Percentiles rank a stretch among this genome's conserved stretches.
Evolutionary conservation across 2,888 invertebrate species (phyloP).

Genomic region (Hyalella azteca): DNA sequence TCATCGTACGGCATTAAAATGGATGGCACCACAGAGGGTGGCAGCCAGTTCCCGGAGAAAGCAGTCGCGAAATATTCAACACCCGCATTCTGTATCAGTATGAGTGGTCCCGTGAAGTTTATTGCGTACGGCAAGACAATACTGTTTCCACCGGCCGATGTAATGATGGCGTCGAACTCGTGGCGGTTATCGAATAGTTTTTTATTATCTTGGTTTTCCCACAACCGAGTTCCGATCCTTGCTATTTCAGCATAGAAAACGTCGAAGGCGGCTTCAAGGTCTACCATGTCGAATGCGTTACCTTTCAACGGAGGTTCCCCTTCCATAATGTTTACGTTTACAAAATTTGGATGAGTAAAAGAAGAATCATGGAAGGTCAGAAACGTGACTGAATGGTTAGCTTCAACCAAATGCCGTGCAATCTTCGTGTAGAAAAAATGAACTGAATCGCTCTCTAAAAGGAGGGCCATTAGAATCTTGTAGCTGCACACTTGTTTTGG

Average conservation of each 20-base stretch:
- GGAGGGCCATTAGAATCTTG: slow-evolving; percentile 20
- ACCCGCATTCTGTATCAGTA: slow-evolving; percentile 40
- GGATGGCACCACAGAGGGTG: slow-evolving; percentile 36
- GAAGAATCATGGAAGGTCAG: slow-evolving; percentile 37
- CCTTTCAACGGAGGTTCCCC: neutral
- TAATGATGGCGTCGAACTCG: neutral
- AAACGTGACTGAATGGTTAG: slow-evolving; percentile 46
- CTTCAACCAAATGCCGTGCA: slow-evolving; percentile 37
- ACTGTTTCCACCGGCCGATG: slow-evolving; percentile 17
- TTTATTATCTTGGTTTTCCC: too few relatives aligned
- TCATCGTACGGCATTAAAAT: slow-evolving; percentile 15
- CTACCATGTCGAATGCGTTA: neutral
- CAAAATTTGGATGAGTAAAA: neutral
- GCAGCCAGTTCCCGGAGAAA: slow-evolving; percentile 40
- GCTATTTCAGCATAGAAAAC: too few relatives aligned
- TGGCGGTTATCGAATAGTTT: too few relatives aligned
- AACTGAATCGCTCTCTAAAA: slow-evolving; percentile 39
- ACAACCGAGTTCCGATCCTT: too few relatives aligned
- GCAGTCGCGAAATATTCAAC: slow-evolving; percentile 21
- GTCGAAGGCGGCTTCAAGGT: too few relatives aligned
- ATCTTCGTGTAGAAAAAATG: slow-evolving; percentile 41
- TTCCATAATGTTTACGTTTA: neutral
- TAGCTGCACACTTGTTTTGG: too few relatives aligned
- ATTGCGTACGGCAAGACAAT: slow-evolving; percentile 37
- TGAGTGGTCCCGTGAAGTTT: slow-evolving; percentile 39